Evolutionary conservation across 2,797 vertebrate species (phyloP).

Genomic region (Chelon auratus): DNA sequence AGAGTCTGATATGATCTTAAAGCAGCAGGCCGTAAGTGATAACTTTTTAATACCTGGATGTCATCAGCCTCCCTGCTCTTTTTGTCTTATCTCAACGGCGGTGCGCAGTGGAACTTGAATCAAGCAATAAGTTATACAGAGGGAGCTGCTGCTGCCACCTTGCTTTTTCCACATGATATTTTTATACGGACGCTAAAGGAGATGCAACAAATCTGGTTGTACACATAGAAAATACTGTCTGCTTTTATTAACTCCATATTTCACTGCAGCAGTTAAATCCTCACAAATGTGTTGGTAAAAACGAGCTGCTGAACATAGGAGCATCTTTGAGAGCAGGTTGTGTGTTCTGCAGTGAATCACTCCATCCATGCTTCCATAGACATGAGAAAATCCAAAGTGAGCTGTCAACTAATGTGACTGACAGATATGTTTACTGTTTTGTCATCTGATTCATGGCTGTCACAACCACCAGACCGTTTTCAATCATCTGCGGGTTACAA

Average conservation of each 20-base stretch:
- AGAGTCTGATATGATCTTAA: constrained; percentile 18
- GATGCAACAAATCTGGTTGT: neutral
- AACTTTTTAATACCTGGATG: constrained; percentile 6
- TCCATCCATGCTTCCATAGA: constrained; percentile 19
- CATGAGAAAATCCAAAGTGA: constrained; percentile 37
- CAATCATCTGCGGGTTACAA: constrained; percentile 69
- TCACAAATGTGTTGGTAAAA: neutral
- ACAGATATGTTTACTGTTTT: constrained; percentile 63
- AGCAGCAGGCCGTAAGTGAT: constrained; percentile 40
- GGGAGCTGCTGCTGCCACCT: neutral
- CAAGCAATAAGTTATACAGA: constrained; percentile 5
- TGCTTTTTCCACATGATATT: neutral
- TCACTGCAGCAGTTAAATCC: neutral
- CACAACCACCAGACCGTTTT: constrained; percentile 50
- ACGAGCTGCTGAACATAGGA: neutral
- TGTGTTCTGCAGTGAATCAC: constrained; percentile 14
- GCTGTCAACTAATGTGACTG: constrained; percentile 53
- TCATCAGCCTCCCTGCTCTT: constrained; percentile 7
- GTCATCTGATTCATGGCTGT: constrained; percentile 56
- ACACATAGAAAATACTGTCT: neutral
- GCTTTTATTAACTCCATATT: neutral
- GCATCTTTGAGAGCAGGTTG: neutral
- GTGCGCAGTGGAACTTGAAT: constrained; percentile 10
- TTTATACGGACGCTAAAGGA: neutral
- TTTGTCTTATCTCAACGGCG: constrained; percentile 4